These are phyloP conservation scores for Epinotia ramella DNA, from an alignment of 2,888 invertebrate genomes.

Conservation along the genomic window DNA sequence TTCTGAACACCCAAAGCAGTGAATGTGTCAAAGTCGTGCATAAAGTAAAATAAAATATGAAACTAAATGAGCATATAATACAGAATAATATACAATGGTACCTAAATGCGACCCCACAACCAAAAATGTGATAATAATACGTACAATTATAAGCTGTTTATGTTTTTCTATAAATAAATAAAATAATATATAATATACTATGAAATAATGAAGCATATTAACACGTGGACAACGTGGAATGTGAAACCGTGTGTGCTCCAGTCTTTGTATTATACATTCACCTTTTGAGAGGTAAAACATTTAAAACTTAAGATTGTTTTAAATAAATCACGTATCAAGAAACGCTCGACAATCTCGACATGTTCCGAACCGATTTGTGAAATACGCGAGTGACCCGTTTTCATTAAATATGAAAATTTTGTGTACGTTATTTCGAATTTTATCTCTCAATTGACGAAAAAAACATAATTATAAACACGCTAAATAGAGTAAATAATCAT, in stretches of 20 bases:
- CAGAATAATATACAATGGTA: constrained; percentile 49
- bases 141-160: constrained; percentile 51
- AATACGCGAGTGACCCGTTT: too few relatives aligned
- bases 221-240: constrained; percentile 1
- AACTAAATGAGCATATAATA: constrained; percentile 46
- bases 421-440: not conserved
- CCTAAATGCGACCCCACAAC: constrained; percentile 47
- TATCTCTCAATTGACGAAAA: constrained; percentile 18
- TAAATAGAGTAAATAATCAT: not conserved
- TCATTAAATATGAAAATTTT: too few relatives aligned
- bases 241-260: constrained; percentile 40
- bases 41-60: constrained; percentile 48
- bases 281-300: constrained; percentile 1
- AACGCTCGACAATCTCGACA: too few relatives aligned
- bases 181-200: constrained; percentile 27
- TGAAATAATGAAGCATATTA: constrained; percentile 16
- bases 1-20: constrained; percentile 53
- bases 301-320: too few relatives aligned
- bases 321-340: too few relatives aligned
- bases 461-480: constrained; percentile 7
- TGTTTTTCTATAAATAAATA: constrained; percentile 50
- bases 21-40: constrained; percentile 68
- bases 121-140: constrained; percentile 46
- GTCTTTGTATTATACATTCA: not conserved
- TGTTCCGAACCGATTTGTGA: too few relatives aligned